A percentile compares a stretch with the other conserved stretches of the same genome.
Conservation (phyloP, 2,888 invertebrate genomes). For the Agrilus biguttatus region DNA sequence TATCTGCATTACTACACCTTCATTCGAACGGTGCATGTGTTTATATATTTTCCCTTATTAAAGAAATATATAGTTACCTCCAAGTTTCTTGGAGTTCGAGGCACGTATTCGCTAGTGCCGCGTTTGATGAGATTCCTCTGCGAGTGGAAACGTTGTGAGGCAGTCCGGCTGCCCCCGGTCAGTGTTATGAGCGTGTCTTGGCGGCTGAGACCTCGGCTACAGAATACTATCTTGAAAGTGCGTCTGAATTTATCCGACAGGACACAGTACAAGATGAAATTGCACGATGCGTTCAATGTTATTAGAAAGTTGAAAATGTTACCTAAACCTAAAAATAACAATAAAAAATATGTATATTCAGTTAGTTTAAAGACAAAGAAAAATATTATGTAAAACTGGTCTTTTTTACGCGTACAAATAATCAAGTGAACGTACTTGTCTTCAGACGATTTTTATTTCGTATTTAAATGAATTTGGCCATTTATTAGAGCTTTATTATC, state of each 20-base stretch:
- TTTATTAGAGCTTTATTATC: too few relatives aligned
- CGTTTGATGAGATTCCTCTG: constrained; percentile 20
- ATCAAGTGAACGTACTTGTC: too few relatives aligned
- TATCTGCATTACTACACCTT: constrained; percentile 8
- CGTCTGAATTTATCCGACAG: constrained; percentile 60
- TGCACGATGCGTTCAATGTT: constrained; percentile 57
- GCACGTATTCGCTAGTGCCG: constrained; percentile 17
- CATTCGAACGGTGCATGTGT: constrained; percentile 22
- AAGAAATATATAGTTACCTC: constrained; percentile 33
- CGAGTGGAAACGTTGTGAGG: constrained; percentile 17
- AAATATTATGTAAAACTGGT: too few relatives aligned
- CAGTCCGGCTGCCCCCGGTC: constrained; percentile 10
- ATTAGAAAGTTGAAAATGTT: constrained; percentile 59
- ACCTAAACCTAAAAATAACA: constrained; percentile 36
- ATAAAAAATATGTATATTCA: too few relatives aligned
- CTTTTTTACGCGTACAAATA: too few relatives aligned
- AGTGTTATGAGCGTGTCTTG: constrained; percentile 21
- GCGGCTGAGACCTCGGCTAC: constrained; percentile 17
- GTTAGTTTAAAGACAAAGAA: too few relatives aligned
- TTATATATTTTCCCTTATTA: constrained; percentile 27
- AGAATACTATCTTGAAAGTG: constrained; percentile 32
- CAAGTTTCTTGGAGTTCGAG: constrained; percentile 27
- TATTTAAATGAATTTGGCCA: too few relatives aligned
- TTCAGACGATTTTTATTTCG: too few relatives aligned
- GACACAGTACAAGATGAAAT: constrained; percentile 65